phyloP scores from a whole-genome alignment of 2,797 vertebrate species.

The Falco columbarius region DNA sequence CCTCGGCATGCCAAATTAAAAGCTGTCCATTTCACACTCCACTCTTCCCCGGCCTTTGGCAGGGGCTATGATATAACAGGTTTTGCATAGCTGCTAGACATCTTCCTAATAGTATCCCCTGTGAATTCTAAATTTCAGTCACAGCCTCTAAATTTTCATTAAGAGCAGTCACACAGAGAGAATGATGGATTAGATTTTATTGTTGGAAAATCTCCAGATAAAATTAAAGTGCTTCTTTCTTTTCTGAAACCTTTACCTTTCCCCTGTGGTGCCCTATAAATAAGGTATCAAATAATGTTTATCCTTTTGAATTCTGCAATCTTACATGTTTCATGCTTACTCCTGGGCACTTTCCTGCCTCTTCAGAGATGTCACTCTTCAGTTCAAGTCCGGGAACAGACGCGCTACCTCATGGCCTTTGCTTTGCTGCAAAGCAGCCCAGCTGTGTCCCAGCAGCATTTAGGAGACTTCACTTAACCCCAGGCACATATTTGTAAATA shows the following conservation, averaged over 20 bases:
- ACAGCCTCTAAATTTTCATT: slow-evolving; percentile 76
- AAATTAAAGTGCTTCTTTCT: slow-evolving; percentile 61
- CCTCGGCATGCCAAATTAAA: not conserved
- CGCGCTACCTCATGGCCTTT: not conserved
- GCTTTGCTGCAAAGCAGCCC: not conserved
- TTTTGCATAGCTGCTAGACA: slow-evolving; percentile 59
- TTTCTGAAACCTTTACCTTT: slow-evolving; percentile 13
- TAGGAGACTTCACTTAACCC: not conserved
- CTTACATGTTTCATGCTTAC: not conserved
- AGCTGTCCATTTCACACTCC: not conserved
- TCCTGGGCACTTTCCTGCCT: slow-evolving; percentile 12
- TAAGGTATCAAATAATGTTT: slow-evolving; percentile 33
- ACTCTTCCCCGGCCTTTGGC: not conserved
- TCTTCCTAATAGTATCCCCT: slow-evolving; percentile 65
- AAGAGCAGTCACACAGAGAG: slow-evolving; percentile 71
- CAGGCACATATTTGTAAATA: not conserved
- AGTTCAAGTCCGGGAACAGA: not conserved
- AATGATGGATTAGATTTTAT: slow-evolving; percentile 71
- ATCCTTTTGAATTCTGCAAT: not conserved
- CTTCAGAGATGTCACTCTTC: slow-evolving; percentile 51
- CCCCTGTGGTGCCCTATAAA: not conserved
- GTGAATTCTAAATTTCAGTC: slow-evolving; percentile 75
- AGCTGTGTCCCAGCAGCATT: not conserved
- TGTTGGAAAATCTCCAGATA: slow-evolving; percentile 71
- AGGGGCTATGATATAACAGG: slow-evolving; percentile 39